Conservation (phyloP, 2,797 vertebrate genomes). For the Hipposideros larvatus region DNA sequence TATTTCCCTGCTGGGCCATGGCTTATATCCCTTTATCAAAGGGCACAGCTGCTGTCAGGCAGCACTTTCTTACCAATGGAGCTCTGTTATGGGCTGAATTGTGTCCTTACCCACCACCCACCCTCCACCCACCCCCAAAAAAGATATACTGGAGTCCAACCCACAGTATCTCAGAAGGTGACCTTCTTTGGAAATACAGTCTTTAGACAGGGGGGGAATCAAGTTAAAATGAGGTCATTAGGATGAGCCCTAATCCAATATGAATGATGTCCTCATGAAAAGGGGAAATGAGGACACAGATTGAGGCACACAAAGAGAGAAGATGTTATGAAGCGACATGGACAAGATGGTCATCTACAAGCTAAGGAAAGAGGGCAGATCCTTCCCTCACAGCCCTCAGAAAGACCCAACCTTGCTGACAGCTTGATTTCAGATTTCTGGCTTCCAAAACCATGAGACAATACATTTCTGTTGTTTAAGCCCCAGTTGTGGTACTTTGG, state of each 20-base stretch:
- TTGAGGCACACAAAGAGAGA: not conserved
- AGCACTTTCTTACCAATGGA: not conserved
- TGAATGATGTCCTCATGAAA: not conserved
- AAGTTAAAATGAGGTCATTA: conserved; percentile 30
- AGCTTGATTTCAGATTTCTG: not conserved
- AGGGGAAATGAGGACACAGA: not conserved
- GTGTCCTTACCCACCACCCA: not conserved
- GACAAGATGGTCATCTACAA: not conserved
- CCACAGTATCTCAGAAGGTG: not conserved
- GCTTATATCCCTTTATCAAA: not conserved
- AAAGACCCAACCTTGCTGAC: not conserved
- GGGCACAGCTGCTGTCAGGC: not conserved
- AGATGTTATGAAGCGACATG: not conserved
- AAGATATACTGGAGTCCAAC: not conserved
- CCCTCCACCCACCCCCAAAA: not conserved
- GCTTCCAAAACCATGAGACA: not conserved
- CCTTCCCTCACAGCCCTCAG: not conserved
- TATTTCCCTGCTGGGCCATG: not conserved
- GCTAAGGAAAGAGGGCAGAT: not conserved
- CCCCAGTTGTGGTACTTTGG: not conserved
- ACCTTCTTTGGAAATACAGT: not conserved
- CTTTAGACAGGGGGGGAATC: not conserved
- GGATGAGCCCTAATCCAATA: not conserved
- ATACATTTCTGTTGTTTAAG: not conserved
- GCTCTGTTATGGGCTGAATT: not conserved